Evolutionary conservation across 2,888 invertebrate species (phyloP), one percentile per base, ranked within the genome.

Genomic region (Gortyna flavago): DNA sequence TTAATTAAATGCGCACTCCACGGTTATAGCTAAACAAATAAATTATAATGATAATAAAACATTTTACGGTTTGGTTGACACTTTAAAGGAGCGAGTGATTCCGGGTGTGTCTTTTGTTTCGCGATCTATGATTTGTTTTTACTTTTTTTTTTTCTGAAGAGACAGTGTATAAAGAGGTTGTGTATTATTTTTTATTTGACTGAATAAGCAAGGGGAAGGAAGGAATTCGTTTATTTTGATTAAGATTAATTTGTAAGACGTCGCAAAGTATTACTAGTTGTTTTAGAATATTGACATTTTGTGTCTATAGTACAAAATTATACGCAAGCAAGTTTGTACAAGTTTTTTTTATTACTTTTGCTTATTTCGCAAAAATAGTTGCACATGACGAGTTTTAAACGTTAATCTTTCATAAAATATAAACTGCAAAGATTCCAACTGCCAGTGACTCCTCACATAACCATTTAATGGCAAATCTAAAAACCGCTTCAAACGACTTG

Each of bases 1-100:
- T 83, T 93, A 94, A 95, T 95, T 93, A 93, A 91, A 94, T 93
- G 91, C 94, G 89, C 91, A 92, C 92, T 93, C 87, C 92, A 90
- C 83, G 86, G 89, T 90, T 91, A 89, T 89, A 85, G 86, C 86
- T 88, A 94, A 93, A 93, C 92, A 94, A 93, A 93, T 91, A 91
- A 91, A 95, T 95, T 95, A 93, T 48, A 95, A 95, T 95, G 86
- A 95, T 92, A 95, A 95, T 92, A 90, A 90, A 91, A 91, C 90
- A 89, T 90, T 93, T 93, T 92, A 94, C 90, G 90, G 89, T 89
- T 91, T 90, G 91, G 91, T 92, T 91, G 89, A 90, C 89, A 85
- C 85, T 79, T 64, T 80, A 84, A 89, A 88, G 85, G 86, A 90
- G 85, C 79, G 76, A 81, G 68, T 73, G 79, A 78, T 81, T 81